Evolutionary conservation across 2,113 vertebrate species (phyloP), one percentile per base, ranked within the genome.

Genomic region (Holacanthus passer): DNA sequence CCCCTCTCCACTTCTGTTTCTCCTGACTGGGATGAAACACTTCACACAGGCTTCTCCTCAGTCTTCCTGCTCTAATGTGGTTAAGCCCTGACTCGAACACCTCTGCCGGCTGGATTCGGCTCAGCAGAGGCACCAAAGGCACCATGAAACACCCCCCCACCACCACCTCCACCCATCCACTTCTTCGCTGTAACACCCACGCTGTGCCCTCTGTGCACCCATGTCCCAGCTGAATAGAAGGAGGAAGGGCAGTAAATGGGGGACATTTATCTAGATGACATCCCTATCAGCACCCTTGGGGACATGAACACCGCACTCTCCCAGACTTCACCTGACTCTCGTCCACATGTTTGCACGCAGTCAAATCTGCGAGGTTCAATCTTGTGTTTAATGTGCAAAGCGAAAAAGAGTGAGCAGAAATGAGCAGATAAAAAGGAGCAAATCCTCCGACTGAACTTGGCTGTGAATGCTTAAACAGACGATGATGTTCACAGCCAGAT

Each of bases 181-280:
- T 50, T 48, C 1, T 47, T n/a, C 27, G 55, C 22, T 29, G n/a
- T 32, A 62, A 52, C 64, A 31, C 82, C 77, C 50, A 74, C 4
- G 58, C 53, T n/a, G 43, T 20, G 27, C n/a, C 76, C 68, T 68
- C 56, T 19, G 7, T 77, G 60, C 56, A 72, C 47, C 81, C 59
- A 37, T 88, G 69, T 90, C 89, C 66, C 68, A 80, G 85, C 89
- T 41, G 89, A 94, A 90, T 64, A 81, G 75, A 73, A 86, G 67
- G 69, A 53, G 79, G 87, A 88, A 87, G 87, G 83, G 84, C 81
- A 60, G 72, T 48, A 90, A 88, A 92, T 88, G 68, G 60, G n/a
- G 70, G 88, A 80, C 87, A 94, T 95, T 93, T 90, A 92, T 95
- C 93, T 94, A 77, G 86, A 78, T 93, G 93, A 92, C 87, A 79